phyloP scores from a whole-genome alignment of 1,140 invertebrate genomes.

The Drosophila albomicans region DNA sequence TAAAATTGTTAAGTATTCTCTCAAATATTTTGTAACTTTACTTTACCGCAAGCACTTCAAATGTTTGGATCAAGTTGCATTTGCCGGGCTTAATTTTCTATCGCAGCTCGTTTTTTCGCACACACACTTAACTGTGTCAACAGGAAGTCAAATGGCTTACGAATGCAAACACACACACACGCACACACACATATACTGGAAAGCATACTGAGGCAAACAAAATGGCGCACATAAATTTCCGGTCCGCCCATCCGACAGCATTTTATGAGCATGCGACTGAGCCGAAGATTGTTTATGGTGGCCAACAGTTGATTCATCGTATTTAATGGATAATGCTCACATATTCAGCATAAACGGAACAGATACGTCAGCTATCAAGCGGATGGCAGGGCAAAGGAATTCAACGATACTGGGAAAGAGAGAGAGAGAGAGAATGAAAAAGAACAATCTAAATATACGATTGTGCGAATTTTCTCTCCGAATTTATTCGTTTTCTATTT shows the following conservation, averaged over 20 bases:
- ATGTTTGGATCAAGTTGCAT: constrained; percentile 28
- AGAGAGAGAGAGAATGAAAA: not conserved
- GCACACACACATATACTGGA: constrained; percentile 3
- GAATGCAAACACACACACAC: constrained; percentile 39
- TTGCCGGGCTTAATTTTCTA: constrained; percentile 15
- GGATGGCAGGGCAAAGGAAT: not conserved
- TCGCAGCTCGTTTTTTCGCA: constrained; percentile 21
- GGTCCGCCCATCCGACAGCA: constrained; percentile 60
- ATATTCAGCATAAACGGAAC: constrained; percentile 64
- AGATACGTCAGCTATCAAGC: constrained; percentile 32
- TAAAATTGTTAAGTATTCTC: too few species aligned
- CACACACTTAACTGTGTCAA: constrained; percentile 70
- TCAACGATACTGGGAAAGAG: not conserved
- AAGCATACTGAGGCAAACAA: constrained; percentile 47
- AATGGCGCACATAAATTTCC: constrained; percentile 80
- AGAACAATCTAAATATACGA: constrained; percentile 41
- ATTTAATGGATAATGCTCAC: constrained; percentile 79
- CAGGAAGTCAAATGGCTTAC: constrained; percentile 70
- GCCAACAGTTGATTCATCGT: constrained; percentile 79
- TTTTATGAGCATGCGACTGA: constrained; percentile 66
- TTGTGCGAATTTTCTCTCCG: constrained; percentile 32
- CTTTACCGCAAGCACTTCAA: not conserved
- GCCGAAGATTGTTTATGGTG: constrained; percentile 78
- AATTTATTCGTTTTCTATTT: constrained; percentile 56
- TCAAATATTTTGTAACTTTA: not conserved